Conservation (phyloP, 2,113 vertebrate species). For the Bufo gargarizans region DNA sequence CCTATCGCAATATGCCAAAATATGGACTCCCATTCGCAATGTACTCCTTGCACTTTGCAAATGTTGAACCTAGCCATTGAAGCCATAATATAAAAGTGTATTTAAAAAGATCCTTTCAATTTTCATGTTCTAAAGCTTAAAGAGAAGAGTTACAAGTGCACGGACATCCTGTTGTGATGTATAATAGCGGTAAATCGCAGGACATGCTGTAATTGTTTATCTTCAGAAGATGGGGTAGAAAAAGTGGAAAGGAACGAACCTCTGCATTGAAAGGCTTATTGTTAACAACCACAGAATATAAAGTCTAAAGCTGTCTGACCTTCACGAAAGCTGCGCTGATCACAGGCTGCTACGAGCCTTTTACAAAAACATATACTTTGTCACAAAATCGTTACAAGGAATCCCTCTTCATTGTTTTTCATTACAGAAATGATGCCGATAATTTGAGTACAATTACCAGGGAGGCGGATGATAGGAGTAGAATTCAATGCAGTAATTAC, state of each 20-base stretch:
- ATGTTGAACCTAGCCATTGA: neutral
- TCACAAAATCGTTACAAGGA: constrained; percentile 5
- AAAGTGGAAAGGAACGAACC: neutral
- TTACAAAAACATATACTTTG: neutral
- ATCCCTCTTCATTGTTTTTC: neutral
- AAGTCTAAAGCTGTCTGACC: neutral
- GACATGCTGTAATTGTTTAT: neutral
- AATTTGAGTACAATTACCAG: constrained; percentile 15
- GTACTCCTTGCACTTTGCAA: neutral
- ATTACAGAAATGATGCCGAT: neutral
- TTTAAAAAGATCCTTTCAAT: neutral
- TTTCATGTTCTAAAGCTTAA: neutral
- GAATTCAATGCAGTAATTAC: constrained; percentile 15
- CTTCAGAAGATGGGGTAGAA: neutral
- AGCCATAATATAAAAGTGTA: neutral
- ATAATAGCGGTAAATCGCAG: neutral
- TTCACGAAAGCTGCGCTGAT: neutral
- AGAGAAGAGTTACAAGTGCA: neutral
- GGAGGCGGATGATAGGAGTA: neutral
- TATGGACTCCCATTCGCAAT: neutral
- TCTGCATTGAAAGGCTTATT: neutral
- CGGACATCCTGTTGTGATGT: neutral
- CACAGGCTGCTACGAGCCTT: constrained; percentile 8
- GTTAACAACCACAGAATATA: neutral
- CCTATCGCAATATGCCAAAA: too few species aligned